Evolutionary conservation across 2,797 vertebrate species (phyloP).

Genomic region (Simalia tracyae): DNA sequence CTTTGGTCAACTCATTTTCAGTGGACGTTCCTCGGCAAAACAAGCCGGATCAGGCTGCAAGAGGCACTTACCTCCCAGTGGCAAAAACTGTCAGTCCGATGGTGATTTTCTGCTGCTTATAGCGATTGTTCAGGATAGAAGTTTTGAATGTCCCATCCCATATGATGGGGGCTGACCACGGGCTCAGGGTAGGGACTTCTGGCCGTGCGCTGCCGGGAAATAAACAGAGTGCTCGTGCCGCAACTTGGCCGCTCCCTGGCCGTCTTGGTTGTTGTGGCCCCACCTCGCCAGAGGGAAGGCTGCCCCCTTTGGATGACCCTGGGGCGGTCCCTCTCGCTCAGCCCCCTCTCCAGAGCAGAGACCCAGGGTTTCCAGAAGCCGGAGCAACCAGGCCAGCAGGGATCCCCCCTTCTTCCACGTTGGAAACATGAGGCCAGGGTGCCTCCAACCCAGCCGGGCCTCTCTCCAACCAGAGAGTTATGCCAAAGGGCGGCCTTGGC

Average conservation of each 20-base stretch:
- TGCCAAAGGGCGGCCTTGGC: fast-evolving
- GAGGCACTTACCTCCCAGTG: constrained; percentile 71
- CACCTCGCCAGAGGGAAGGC: not conserved
- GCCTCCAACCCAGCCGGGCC: not conserved
- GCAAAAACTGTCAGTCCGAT: constrained; percentile 70
- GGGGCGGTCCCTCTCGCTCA: not conserved
- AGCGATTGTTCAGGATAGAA: constrained; percentile 61
- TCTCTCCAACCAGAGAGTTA: no score
- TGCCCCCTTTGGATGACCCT: not conserved
- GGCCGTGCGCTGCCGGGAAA: constrained; percentile 62
- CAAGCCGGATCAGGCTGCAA: no score
- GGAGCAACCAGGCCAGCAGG: no score
- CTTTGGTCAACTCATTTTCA: not conserved
- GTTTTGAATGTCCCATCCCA: constrained; percentile 80
- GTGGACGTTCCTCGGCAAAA: not conserved
- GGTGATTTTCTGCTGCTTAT: constrained; percentile 63
- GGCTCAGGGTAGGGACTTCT: constrained; percentile 74
- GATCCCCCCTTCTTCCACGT: not conserved
- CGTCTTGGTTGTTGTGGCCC: not conserved
- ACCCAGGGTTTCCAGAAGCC: not conserved
- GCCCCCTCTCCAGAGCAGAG: not conserved
- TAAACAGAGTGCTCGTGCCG: fast-evolving
- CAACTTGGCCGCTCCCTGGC: not conserved
- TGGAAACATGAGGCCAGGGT: not conserved
- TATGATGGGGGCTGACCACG: constrained; percentile 77